Evolutionary conservation across 1,140 invertebrate genomes (phyloP).

Genomic region (Oreohelix idahoensis): DNA sequence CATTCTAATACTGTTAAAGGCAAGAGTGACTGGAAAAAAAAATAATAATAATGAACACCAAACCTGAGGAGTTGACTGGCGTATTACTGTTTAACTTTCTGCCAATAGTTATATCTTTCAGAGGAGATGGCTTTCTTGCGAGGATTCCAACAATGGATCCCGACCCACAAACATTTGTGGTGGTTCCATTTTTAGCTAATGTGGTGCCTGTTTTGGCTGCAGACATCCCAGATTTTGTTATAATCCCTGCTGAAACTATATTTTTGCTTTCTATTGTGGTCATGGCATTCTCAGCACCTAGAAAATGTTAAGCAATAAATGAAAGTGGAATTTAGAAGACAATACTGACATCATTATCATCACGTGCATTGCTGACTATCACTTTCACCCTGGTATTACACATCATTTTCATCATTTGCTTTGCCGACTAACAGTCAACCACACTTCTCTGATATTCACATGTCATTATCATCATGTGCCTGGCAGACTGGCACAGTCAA

Average conservation of each 20-base stretch:
- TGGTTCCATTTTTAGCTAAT: background rate
- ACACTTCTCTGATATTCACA: too few species aligned
- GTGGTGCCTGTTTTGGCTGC: background rate
- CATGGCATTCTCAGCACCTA: background rate
- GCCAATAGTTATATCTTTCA: conserved; percentile 13
- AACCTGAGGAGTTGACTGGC: conserved; percentile 15
- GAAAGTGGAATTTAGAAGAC: too few species aligned
- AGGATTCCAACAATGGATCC: conserved; percentile 12
- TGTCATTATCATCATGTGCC: too few species aligned
- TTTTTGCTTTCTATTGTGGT: background rate
- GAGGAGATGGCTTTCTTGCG: conserved; percentile 22
- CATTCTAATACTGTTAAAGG: too few species aligned
- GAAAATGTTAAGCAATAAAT: too few species aligned
- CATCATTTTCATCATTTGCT: too few species aligned
- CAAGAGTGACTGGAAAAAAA: too few species aligned
- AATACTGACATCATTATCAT: too few species aligned
- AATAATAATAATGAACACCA: background rate
- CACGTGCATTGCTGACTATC: too few species aligned
- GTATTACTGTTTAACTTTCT: background rate
- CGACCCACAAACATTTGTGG: background rate
- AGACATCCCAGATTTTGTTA: background rate
- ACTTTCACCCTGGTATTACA: too few species aligned
- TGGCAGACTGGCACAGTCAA: too few species aligned
- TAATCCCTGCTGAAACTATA: background rate
- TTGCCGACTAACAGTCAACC: too few species aligned